Evolutionary conservation across 2,888 invertebrate species (phyloP), one percentile per base, ranked within the genome.

Genomic region (Harmothoe impar): DNA sequence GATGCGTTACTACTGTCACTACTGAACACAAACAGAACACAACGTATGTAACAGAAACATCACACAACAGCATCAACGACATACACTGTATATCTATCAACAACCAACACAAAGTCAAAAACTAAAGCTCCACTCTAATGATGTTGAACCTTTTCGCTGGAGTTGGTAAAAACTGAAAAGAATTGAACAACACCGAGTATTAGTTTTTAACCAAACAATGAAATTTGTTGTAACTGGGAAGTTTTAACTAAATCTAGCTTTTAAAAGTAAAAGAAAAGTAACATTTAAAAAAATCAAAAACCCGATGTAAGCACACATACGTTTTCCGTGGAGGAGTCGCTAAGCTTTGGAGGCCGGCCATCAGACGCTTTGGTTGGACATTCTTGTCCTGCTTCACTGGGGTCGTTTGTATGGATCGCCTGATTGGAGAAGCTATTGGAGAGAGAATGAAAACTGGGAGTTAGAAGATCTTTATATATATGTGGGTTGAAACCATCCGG

Each of bases 1-100:
- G 77, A 77, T 15, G 35, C 81, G 43, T 33, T 43, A n/a, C 81
- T 81, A 35, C 81, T 81, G 81, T 81, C 81, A 81, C 81, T 81
- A 81, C 81, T 81, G 5, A 81, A 81, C 20, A 43, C 62, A 20
- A 52, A 62, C 20, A 62, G 20, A 62, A 62, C 62, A 77, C 77
- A 77, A 77, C 31, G 7, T n/a, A 62, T 62, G 12, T 7, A 43
- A 43, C 43, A 43, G 43, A 7, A 43, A 43, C 62, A 52, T 52
- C 54, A 52, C 10, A 52, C 54, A 52, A 17, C 54, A 52, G n/a
- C n/a, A n/a, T n/a, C n/a, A n/a, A n/a, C n/a, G n/a, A n/a, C n/a
- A n/a, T n/a, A 52, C 54, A 52, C 54, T 15, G 17, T 52, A 17
- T 17, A 52, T 52, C 12, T 17, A 52, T 62, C 62, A 62, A 62